Conservation (phyloP, 1,140 invertebrate genomes). For the Apolygus lucorum region DNA sequence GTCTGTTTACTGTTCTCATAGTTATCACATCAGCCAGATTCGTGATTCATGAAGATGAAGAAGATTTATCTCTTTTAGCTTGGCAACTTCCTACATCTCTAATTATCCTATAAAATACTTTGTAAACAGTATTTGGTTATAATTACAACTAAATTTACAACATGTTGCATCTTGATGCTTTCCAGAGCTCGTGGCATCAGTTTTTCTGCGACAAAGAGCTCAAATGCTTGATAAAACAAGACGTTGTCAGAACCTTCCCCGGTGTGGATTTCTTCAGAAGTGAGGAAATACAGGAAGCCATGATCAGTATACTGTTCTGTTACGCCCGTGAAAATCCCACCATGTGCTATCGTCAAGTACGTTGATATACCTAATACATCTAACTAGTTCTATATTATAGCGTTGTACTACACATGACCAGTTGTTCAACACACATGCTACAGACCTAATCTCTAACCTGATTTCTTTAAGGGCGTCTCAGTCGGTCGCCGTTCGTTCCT, state of each 20-base stretch:
- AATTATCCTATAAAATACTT: too few species aligned
- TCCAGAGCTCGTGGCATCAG: constrained; percentile 67
- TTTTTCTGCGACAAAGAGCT: constrained; percentile 72
- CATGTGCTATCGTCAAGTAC: constrained; percentile 62
- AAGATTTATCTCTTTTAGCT: too few species aligned
- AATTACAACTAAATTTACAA: not conserved
- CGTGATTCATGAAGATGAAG: too few species aligned
- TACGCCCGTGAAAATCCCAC: constrained; percentile 62
- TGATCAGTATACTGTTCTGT: constrained; percentile 62
- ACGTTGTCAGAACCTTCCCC: constrained; percentile 72
- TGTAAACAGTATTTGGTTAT: too few species aligned
- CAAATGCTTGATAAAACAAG: constrained; percentile 61
- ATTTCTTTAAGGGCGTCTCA: too few species aligned
- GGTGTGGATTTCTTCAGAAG: constrained; percentile 67
- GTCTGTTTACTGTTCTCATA: too few species aligned
- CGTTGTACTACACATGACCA: too few species aligned
- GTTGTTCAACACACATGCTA: too few species aligned
- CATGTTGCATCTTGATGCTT: not conserved
- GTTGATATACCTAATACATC: not conserved
- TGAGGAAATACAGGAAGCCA: constrained; percentile 53
- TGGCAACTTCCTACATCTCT: too few species aligned
- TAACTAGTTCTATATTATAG: not conserved
- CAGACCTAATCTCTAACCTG: too few species aligned
- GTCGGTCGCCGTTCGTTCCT: too few species aligned
- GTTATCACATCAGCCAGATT: too few species aligned